These are phyloP conservation scores for Triops cancriformis DNA, from an alignment of 1,140 invertebrate genomes.

Conservation along the genomic window DNA sequence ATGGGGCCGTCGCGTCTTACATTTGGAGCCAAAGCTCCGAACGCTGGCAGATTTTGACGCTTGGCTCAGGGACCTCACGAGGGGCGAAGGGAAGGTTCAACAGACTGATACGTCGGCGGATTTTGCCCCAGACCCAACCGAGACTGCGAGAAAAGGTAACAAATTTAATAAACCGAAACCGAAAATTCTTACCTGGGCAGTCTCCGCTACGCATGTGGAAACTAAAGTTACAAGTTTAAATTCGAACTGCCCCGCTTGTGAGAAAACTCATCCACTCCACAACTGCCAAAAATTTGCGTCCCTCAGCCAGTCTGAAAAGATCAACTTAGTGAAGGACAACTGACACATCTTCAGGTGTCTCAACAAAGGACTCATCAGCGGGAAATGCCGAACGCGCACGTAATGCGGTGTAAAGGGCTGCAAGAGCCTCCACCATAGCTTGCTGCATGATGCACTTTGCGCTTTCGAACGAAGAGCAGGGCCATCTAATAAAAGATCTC, in stretches of 20 bases:
- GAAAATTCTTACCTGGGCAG: not conserved
- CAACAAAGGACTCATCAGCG: not conserved
- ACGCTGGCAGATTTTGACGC: not conserved
- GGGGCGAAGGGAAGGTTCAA: not conserved
- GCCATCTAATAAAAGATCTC: not conserved
- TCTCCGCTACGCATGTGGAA: not conserved
- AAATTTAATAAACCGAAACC: not conserved
- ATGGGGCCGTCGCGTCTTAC: no score
- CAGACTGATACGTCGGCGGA: not conserved
- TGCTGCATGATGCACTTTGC: not conserved
- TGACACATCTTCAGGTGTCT: not conserved
- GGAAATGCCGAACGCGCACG: not conserved
- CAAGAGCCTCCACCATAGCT: not conserved
- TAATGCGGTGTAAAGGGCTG: constrained; percentile 16
- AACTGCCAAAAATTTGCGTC: not conserved
- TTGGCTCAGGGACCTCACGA: not conserved
- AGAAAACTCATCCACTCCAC: not conserved
- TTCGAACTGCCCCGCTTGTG: not conserved
- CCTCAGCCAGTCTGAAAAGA: not conserved
- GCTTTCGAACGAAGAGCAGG: not conserved
- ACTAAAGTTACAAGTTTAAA: not conserved
- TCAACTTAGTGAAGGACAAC: not conserved
- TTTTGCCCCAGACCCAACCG: no score
- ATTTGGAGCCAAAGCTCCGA: not conserved
- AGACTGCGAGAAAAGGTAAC: not conserved